phyloP scores from a whole-genome alignment of 2,888 invertebrate species.

The Galeopsomyia nigrocyanea region DNA sequence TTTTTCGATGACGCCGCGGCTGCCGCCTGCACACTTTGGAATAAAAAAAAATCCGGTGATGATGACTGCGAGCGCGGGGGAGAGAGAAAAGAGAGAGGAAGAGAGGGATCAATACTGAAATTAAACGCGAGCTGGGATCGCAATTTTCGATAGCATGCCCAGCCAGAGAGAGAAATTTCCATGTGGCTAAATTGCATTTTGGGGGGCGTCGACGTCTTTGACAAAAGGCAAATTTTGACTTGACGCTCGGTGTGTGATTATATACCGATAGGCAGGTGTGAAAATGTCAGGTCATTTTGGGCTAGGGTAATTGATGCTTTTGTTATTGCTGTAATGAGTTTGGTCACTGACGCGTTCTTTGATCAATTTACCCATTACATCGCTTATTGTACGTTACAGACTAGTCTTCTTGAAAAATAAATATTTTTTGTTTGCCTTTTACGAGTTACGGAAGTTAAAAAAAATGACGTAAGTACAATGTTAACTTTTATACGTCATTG shows the following conservation, averaged over 20 bases:
- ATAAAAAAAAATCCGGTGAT: no score
- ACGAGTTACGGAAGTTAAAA: background rate
- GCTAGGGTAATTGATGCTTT: no score
- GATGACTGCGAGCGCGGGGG: no score
- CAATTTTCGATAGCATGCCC: conserved; percentile 32
- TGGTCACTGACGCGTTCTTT: background rate
- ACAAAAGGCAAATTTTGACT: no score
- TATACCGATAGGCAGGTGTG: no score
- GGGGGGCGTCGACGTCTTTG: background rate
- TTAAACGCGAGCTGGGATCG: conserved; percentile 36
- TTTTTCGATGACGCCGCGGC: no score
- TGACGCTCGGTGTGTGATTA: no score
- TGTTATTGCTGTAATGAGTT: background rate
- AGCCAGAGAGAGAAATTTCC: conserved; percentile 1
- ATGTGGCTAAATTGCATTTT: conserved; percentile 29
- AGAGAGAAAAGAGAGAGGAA: no score
- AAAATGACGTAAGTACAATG: background rate
- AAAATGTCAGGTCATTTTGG: no score
- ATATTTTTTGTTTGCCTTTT: background rate
- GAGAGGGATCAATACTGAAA: conserved; percentile 43
- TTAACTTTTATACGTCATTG: no score
- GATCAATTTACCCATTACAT: no score
- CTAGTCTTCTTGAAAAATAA: background rate
- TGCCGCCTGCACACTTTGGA: background rate
- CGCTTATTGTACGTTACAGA: no score